These are phyloP conservation scores for Drosophila trapezifrons DNA, from an alignment of 1,140 invertebrate species.

Conservation along the genomic window DNA sequence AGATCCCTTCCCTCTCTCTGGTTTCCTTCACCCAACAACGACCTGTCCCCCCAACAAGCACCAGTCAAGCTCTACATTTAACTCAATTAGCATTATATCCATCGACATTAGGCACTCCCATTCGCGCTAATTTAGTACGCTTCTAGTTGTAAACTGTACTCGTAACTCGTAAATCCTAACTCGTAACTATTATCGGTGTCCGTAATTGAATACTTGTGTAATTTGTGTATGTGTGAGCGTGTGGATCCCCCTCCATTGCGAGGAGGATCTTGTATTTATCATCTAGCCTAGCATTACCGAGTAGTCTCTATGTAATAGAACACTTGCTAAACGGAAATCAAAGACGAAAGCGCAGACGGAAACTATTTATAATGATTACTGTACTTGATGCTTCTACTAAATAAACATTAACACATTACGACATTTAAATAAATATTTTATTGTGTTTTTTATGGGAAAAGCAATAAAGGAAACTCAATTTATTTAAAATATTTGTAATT, in stretches of 20 bases:
- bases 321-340: constrained; percentile 69
- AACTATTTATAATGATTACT: constrained; percentile 75
- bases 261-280: constrained; percentile 41
- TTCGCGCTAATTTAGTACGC: constrained; percentile 60
- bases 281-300: constrained; percentile 53
- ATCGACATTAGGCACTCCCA: constrained; percentile 24
- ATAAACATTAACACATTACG: constrained; percentile 63
- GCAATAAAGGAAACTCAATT: too few species aligned
- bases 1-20: not conserved
- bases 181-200: constrained; percentile 51
- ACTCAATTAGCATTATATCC: constrained; percentile 42
- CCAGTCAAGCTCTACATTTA: constrained; percentile 48
- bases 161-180: constrained; percentile 49
- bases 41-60: constrained; percentile 9
- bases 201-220: constrained; percentile 53
- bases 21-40: not conserved
- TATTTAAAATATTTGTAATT: constrained; percentile 12
- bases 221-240: constrained; percentile 54
- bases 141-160: constrained; percentile 69
- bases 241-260: constrained; percentile 3
- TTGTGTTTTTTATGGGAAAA: not conserved
- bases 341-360: constrained; percentile 57
- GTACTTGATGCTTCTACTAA: constrained; percentile 80
- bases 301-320: constrained; percentile 61
- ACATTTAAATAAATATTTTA: constrained; percentile 42